Evolutionary conservation across 2,888 invertebrate species (phyloP).

Genomic region (Pteria penguin): DNA sequence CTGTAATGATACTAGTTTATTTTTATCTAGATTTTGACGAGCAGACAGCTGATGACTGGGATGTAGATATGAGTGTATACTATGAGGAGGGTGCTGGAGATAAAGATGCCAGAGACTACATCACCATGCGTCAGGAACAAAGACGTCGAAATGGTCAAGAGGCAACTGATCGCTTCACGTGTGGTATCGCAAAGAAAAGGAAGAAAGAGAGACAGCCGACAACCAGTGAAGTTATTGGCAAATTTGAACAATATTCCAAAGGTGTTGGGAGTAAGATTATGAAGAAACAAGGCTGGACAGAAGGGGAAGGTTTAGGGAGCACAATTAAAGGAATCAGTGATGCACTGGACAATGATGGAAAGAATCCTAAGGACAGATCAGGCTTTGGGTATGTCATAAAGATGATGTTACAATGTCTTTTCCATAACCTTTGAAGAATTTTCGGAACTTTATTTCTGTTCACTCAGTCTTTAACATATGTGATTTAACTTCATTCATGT

Average conservation of each 20-base stretch:
- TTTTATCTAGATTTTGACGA: conserved; percentile 83
- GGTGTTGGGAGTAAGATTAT: conserved; percentile 81
- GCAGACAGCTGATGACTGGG: conserved; percentile 83
- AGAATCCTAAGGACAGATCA: conserved; percentile 68
- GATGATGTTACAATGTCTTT: too few relatives aligned
- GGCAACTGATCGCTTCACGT: conserved; percentile 64
- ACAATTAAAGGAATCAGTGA: conserved; percentile 76
- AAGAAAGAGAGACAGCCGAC: conserved; percentile 2
- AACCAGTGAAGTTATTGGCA: conserved; percentile 70
- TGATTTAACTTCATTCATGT: too few relatives aligned
- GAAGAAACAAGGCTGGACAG: conserved; percentile 82
- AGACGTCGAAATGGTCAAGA: conserved; percentile 66
- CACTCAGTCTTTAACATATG: too few relatives aligned
- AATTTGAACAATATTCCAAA: conserved; percentile 81
- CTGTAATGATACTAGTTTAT: too few relatives aligned
- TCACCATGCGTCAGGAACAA: conserved; percentile 80
- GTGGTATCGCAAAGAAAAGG: conserved; percentile 55
- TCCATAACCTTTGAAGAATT: too few relatives aligned
- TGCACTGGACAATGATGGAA: conserved; percentile 76
- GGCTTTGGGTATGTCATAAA: conserved; percentile 77
- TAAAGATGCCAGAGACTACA: conserved; percentile 81
- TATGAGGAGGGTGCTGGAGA: conserved; percentile 81
- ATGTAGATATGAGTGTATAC: conserved; percentile 83
- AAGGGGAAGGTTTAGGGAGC: conserved; percentile 82
- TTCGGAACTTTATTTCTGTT: too few relatives aligned